Conservation (phyloP, 1,140 invertebrate species). For the Papilio machaon region DNA sequence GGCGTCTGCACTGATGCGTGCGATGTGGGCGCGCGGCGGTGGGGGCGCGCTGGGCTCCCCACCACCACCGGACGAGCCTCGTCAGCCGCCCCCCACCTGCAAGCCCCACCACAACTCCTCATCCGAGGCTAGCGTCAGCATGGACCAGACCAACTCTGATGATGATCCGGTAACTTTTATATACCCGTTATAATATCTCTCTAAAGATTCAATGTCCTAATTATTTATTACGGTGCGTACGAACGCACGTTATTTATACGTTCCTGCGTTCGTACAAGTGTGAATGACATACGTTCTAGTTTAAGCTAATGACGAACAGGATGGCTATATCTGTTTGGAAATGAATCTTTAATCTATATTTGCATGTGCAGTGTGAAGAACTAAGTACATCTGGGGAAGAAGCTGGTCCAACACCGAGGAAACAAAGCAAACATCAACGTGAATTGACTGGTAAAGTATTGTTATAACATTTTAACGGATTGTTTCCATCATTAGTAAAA, state of each 20-base stretch:
- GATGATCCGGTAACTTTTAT: conserved; percentile 73
- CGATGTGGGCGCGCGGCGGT: conserved; percentile 92
- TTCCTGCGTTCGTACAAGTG: no score
- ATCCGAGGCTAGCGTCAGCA: conserved; percentile 87
- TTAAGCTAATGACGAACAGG: no score
- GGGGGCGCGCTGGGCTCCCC: conserved; percentile 79
- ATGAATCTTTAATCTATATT: background rate
- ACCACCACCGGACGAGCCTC: conserved; percentile 81
- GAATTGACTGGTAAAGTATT: conserved; percentile 66
- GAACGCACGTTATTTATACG: background rate
- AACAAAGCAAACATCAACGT: conserved; percentile 79
- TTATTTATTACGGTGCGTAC: no score
- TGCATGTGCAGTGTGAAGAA: conserved; percentile 76
- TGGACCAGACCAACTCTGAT: conserved; percentile 90
- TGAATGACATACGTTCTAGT: no score
- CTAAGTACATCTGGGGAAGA: conserved; percentile 80
- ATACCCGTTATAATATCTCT: background rate
- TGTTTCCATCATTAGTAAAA: no score
- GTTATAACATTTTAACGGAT: background rate
- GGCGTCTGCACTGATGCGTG: conserved; percentile 93
- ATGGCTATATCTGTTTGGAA: background rate
- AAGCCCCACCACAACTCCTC: conserved; percentile 83
- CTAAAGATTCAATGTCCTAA: no score
- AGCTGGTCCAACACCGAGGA: conserved; percentile 78
- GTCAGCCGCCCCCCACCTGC: conserved; percentile 65